Conservation (phyloP, 2,113 vertebrate genomes). For the Oreochromis niloticus region DNA sequence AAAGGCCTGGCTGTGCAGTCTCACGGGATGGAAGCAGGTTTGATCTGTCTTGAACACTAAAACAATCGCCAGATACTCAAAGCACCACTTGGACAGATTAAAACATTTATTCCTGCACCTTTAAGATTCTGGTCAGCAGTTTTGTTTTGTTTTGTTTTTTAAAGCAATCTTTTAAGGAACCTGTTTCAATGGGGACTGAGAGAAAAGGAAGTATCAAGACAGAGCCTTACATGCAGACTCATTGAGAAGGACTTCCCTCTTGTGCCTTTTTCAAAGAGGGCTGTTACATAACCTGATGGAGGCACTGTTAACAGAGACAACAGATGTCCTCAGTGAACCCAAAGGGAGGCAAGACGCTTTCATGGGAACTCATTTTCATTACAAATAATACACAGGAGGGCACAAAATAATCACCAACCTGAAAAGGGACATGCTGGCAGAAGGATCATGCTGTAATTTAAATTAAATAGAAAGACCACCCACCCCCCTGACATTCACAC, state of each 20-base stretch:
- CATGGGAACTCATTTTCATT: neutral
- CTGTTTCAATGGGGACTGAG: slow-evolving; percentile 2
- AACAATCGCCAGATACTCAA: neutral
- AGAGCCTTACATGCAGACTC: slow-evolving; percentile 7
- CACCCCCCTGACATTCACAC: neutral
- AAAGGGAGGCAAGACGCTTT: neutral
- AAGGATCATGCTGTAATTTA: neutral
- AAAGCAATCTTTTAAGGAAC: neutral
- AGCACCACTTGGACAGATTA: neutral
- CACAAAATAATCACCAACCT: neutral
- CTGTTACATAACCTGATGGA: slow-evolving; percentile 59
- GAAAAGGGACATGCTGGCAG: neutral
- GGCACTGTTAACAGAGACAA: slow-evolving; percentile 9
- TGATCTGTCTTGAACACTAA: neutral
- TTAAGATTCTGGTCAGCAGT: slow-evolving; percentile 35
- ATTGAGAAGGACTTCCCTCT: slow-evolving; percentile 43
- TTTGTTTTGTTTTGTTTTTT: neutral
- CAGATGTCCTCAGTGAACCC: slow-evolving; percentile 28
- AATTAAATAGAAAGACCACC: neutral
- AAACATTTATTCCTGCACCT: neutral
- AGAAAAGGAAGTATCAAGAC: slow-evolving; percentile 37
- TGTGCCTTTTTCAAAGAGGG: slow-evolving; percentile 7
- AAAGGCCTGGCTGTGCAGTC: neutral
- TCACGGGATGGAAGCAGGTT: neutral
- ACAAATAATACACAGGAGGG: neutral